A percentile compares a stretch with the other conserved stretches of the same genome.
phyloP scores from a whole-genome alignment of 2,888 invertebrate species.

The Parnassius mnemosyne region DNA sequence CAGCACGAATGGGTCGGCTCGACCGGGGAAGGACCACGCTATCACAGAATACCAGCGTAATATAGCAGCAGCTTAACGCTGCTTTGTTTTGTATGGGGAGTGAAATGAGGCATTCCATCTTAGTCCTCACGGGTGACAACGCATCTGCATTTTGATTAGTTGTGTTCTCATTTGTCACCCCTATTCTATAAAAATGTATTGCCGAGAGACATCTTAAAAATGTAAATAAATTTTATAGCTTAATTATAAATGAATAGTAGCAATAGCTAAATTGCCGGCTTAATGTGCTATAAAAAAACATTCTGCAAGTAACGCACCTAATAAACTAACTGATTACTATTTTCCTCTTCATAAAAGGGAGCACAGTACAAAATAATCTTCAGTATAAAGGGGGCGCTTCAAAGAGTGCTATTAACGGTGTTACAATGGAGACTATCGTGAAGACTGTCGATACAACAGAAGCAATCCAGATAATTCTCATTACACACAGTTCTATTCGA shows the following conservation, averaged over 20 bases:
- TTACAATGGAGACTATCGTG: constrained; percentile 62
- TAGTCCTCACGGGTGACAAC: no score
- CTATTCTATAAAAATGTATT: no score
- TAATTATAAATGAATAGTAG: constrained; percentile 20
- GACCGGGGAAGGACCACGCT: no score
- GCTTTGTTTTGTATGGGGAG: no score
- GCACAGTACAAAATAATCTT: constrained; percentile 71
- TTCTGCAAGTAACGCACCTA: constrained; percentile 73
- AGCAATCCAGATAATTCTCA: constrained; percentile 78
- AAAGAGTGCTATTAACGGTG: constrained; percentile 69
- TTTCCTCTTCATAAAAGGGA: constrained; percentile 64
- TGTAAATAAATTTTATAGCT: constrained; percentile 5
- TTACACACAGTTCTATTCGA: constrained; percentile 77
- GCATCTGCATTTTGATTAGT: no score
- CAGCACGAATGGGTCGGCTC: no score
- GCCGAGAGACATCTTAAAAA: no score
- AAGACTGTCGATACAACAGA: constrained; percentile 71
- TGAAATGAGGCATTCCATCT: no score
- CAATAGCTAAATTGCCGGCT: constrained; percentile 16
- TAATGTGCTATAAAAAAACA: constrained; percentile 36
- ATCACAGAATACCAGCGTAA: no score
- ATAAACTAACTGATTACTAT: constrained; percentile 75
- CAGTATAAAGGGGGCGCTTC: constrained; percentile 63
- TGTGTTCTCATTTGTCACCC: no score
- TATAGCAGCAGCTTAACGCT: no score